Base-by-base conservation (phyloP, 2,888 invertebrate genomes). In the Carterocephalus palaemon region DNA sequence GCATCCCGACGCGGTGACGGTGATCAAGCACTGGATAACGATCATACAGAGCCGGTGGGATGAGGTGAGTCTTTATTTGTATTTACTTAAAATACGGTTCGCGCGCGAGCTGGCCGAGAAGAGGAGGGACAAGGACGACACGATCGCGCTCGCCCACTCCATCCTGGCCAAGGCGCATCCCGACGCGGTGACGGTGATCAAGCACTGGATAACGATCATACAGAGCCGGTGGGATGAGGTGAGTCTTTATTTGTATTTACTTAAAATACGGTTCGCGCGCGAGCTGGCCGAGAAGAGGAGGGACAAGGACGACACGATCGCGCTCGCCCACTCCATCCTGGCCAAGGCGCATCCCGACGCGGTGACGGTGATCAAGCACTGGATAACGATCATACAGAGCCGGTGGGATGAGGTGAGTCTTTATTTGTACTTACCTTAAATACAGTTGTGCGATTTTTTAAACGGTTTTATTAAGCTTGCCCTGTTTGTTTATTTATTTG, bases 11-110 rank as follows among this genome's bases (percentile, higher is more conserved):
- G 98, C 97, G 0, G 94, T 96, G n/a, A 92, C 94, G 9, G 96
- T 98, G n/a, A 95, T 99, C 70, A 97, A 97, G 71, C 98, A 99
- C 83, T 99, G 98, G 98, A 94, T 98, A 54, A 96, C 97, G 19
- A 97, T 99, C 52, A 95, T 99, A 49, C 95, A 98, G 69, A 94
- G 96, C 12, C 89, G 98, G 54, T 99, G 98, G 98, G 97, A 97
- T 62, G 97, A 97, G 89, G 94, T 96, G 5, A 65, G 69, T 53
- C 4, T 1, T 46, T 26, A 33, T 4, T 29, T 19, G n/a, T n/a
- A 6, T 41, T 33, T 24, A 24, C n/a, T n/a, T n/a, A n/a, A n/a
- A n/a, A n/a, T n/a, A 65, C 91, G 92, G 61, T 95, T 96, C 88
- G 89, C 95, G 61, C 88, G 91, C 1, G 96, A 97, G 65, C 88